phyloP scores from a whole-genome alignment of 2,797 vertebrate genomes.

The Perodicticus potto region DNA sequence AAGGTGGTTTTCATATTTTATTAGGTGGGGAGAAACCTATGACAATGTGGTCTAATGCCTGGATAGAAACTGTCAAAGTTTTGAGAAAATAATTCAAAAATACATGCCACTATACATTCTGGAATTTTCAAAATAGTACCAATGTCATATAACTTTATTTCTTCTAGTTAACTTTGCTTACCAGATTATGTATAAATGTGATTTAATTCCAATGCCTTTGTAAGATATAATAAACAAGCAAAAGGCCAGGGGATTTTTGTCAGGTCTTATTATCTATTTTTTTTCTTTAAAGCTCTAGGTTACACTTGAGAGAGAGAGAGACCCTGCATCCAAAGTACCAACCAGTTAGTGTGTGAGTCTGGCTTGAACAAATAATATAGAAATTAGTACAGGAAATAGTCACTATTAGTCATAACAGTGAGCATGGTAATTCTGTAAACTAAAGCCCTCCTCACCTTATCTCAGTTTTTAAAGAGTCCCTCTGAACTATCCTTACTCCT shows the following conservation, averaged over 20 bases:
- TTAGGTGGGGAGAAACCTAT: neutral
- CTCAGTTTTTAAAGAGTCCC: neutral
- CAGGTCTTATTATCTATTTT: neutral
- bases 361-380: neutral
- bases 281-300: neutral
- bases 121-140: conserved; percentile 1
- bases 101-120: neutral
- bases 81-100: conserved; percentile 35
- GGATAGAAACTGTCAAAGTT: neutral
- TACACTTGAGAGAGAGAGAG: neutral
- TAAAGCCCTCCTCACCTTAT: neutral
- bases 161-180: neutral
- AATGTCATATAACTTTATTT: neutral
- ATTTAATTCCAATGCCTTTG: neutral
- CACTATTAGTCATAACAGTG: neutral
- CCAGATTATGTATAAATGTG: neutral
- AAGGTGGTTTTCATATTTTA: neutral
- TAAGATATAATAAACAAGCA: conserved; percentile 21
- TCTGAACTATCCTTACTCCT: neutral
- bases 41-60: neutral
- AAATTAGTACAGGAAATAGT: neutral
- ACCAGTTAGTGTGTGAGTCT: neutral
- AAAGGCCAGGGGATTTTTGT: neutral
- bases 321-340: neutral
- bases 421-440: neutral